Evolutionary conservation across 2,797 vertebrate genomes (phyloP), one percentile per base, ranked within the genome.

Genomic region (Apogon hyalosoma): DNA sequence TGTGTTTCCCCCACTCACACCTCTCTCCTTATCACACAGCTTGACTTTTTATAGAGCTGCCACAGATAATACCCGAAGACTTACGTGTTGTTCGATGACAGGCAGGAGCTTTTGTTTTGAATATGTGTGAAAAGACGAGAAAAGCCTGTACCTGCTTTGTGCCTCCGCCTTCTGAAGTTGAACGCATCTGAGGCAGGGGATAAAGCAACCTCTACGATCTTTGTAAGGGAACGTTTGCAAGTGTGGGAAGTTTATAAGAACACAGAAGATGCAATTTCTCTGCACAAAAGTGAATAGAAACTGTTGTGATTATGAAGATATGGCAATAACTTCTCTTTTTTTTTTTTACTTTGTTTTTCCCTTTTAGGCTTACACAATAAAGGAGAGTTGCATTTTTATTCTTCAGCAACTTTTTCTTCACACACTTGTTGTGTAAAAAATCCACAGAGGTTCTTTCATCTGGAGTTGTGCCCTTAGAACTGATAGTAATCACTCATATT

Each of bases 1-100:
- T 56, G 11, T 56, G 62, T 78, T 80, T 79, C 77, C 85, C 40
- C 71, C 60, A 60, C 72, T 81, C 78, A 63, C 83, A 82, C 77
- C 63, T 79, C 75, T 85, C 63, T 59, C 62, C 79, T 79, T 64
- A 73, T 79, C 69, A 42, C 75, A 56, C 73, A 65, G 74, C 52
- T 59, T 79, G 46, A 52, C 59, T 84, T 76, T 67, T 82, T 79
- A 49, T 28, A 48, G 58, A 66, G 74, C 65, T 62, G 69, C 81
- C 39, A 4, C 24, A 80, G 70, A 79, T 39, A 42, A 73, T 74
- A 79, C 73, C 72, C 43, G 5, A 65, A 79, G 70, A 77, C 38
- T 65, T 72, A n/a, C 6, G 57, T 53, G 59, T 80, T 63, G 68
- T 56, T 67, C 38, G 0, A 47, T 85, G 75, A 77, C 82, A 80